A percentile compares a stretch with the other conserved stretches of the same genome.
These are phyloP conservation scores for Callinectes sapidus DNA, from an alignment of 2,888 invertebrate species.

Conservation along the genomic window DNA sequence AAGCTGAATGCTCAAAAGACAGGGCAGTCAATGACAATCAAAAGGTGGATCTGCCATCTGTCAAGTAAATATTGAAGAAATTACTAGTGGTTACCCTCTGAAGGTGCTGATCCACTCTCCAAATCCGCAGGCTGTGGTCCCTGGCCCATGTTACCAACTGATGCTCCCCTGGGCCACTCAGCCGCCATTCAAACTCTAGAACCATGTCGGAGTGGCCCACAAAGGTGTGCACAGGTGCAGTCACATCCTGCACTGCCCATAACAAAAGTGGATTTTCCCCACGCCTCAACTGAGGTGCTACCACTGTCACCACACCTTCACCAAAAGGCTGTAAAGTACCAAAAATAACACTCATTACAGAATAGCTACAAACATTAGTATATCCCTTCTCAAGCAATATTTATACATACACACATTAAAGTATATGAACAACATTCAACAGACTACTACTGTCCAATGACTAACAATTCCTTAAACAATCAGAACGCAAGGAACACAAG, in stretches of 20 bases:
- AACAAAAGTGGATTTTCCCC: slow-evolving; percentile 90
- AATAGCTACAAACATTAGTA: no score
- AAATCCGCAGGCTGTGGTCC: slow-evolving; percentile 92
- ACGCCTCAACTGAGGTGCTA: slow-evolving; percentile 91
- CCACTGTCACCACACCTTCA: slow-evolving; percentile 91
- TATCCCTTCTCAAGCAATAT: no score
- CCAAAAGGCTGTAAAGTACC: slow-evolving; percentile 85
- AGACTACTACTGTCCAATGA: no score
- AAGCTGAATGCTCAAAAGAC: no score
- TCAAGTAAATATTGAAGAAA: not conserved
- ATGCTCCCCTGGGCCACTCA: slow-evolving; percentile 80
- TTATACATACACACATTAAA: no score
- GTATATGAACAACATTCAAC: no score
- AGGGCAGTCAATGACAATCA: no score
- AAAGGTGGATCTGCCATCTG: not conserved
- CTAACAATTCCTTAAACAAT: not conserved
- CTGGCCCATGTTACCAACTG: slow-evolving; percentile 96
- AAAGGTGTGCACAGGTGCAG: slow-evolving; percentile 88
- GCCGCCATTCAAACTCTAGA: slow-evolving; percentile 95
- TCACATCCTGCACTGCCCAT: slow-evolving; percentile 81
- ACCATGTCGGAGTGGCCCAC: slow-evolving; percentile 97
- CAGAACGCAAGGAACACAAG: not conserved
- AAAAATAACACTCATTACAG: not conserved
- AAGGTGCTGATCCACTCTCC: slow-evolving; percentile 88
- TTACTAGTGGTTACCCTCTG: slow-evolving; percentile 51